A percentile compares a stretch with the other conserved stretches of the same genome.
These are phyloP conservation scores for Protobothrops flavoviridis DNA, from an alignment of 2,113 vertebrate species.

Conservation along the genomic window DNA sequence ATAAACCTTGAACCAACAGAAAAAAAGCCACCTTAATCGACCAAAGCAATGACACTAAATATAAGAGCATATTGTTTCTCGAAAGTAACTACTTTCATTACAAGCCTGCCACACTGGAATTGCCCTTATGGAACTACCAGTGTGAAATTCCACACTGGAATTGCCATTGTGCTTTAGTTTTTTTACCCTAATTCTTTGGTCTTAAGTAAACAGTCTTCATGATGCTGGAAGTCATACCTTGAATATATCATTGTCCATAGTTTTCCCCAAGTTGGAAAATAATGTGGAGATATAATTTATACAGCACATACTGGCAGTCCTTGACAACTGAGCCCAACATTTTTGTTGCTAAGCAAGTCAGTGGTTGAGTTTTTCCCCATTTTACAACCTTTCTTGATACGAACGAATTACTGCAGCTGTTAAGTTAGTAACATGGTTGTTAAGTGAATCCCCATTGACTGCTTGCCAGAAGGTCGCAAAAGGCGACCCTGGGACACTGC, in stretches of 20 bases:
- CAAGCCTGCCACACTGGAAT: not conserved
- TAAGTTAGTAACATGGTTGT: not conserved
- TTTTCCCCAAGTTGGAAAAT: not conserved
- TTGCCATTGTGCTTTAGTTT: accelerated
- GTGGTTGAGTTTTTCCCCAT: not conserved
- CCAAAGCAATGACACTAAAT: not conserved
- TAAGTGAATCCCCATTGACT: not conserved
- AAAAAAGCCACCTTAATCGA: slow-evolving; percentile 11
- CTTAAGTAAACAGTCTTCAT: not conserved
- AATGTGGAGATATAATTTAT: not conserved
- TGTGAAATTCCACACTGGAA: not conserved
- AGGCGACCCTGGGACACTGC: not conserved
- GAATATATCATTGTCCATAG: not conserved
- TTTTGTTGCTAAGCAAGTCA: not conserved
- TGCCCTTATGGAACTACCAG: not conserved
- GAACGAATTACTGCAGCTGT: not conserved
- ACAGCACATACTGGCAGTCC: not conserved
- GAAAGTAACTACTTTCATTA: slow-evolving; percentile 12
- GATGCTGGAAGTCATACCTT: not conserved
- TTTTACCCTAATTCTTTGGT: not conserved
- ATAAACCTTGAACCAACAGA: slow-evolving; percentile 21
- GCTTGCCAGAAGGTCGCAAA: not conserved
- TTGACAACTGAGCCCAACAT: not conserved
- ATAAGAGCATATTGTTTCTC: not conserved
- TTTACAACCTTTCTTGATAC: not conserved